phyloP scores from a whole-genome alignment of 1,140 invertebrate species.

The Danaus plexippus region DNA sequence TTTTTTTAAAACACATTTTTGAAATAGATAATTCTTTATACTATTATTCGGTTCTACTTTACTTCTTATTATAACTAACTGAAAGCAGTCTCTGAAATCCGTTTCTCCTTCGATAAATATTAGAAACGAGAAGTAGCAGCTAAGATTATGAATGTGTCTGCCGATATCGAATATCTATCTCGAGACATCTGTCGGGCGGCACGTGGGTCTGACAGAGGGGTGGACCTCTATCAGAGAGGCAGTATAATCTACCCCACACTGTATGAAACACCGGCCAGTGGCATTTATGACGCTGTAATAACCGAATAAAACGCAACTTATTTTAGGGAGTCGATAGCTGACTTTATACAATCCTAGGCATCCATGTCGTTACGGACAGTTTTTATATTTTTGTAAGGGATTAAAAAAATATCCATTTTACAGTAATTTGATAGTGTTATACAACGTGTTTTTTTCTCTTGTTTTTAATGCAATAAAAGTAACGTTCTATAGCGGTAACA shows the following conservation, averaged over 20 bases:
- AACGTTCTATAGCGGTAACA: conserved; percentile 52
- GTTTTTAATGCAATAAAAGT: conserved; percentile 52
- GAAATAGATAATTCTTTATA: too few relatives aligned
- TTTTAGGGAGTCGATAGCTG: conserved; percentile 66
- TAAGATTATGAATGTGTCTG: conserved; percentile 69
- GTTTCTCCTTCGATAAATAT: conserved; percentile 56
- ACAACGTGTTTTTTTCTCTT: conserved; percentile 33
- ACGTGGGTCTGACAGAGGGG: conserved; percentile 57
- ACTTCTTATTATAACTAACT: background rate
- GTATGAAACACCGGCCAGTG: conserved; percentile 69
- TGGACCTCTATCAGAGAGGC: conserved; percentile 40
- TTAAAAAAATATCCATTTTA: conserved; percentile 28
- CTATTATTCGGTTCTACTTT: too few relatives aligned
- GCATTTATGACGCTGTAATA: conserved; percentile 69
- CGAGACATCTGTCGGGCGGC: conserved; percentile 63
- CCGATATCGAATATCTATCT: conserved; percentile 64
- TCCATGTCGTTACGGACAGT: conserved; percentile 33
- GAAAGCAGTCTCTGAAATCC: conserved; percentile 5
- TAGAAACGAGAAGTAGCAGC: conserved; percentile 53
- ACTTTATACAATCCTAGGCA: conserved; percentile 57
- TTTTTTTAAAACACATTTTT: conserved; percentile 9
- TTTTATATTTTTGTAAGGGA: conserved; percentile 13
- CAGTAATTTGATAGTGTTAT: background rate
- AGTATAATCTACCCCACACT: conserved; percentile 64
- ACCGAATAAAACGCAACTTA: conserved; percentile 70